Evolutionary conservation across 2,888 invertebrate genomes (phyloP).

Genomic region (Cephus runcator): DNA sequence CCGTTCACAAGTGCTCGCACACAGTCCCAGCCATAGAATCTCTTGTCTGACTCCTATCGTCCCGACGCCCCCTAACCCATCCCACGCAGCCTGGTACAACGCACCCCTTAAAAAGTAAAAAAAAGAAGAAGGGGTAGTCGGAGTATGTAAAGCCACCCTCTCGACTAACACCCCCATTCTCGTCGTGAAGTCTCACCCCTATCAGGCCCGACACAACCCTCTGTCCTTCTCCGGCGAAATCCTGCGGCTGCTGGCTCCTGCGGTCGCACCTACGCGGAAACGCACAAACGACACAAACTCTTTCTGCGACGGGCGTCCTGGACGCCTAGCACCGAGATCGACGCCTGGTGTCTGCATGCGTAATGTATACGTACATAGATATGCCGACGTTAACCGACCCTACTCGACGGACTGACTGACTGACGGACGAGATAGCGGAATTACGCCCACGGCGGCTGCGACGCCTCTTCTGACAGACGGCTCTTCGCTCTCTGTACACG

Average conservation of each 20-base stretch:
- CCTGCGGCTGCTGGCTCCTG: too few relatives aligned
- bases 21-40: background rate
- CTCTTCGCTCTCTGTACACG: slow-evolving; percentile 13
- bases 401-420: slow-evolving; percentile 24
- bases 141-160: background rate
- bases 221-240: background rate
- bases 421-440: slow-evolving; percentile 44
- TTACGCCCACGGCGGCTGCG: slow-evolving; percentile 42
- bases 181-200: background rate
- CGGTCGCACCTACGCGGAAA: background rate
- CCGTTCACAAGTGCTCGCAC: background rate
- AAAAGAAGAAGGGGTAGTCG: background rate
- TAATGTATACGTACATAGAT: background rate
- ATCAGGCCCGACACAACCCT: background rate
- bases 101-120: background rate
- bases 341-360: background rate
- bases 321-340: background rate
- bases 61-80: background rate
- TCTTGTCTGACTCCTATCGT: background rate
- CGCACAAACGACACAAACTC: background rate
- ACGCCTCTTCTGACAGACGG: slow-evolving; percentile 26
- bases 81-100: background rate
- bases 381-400: background rate
- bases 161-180: background rate
- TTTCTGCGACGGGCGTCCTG: background rate